Base-by-base conservation (phyloP, 35 echinoderm and acorn worm genomes). In the Ophioderma brevispina region DNA sequence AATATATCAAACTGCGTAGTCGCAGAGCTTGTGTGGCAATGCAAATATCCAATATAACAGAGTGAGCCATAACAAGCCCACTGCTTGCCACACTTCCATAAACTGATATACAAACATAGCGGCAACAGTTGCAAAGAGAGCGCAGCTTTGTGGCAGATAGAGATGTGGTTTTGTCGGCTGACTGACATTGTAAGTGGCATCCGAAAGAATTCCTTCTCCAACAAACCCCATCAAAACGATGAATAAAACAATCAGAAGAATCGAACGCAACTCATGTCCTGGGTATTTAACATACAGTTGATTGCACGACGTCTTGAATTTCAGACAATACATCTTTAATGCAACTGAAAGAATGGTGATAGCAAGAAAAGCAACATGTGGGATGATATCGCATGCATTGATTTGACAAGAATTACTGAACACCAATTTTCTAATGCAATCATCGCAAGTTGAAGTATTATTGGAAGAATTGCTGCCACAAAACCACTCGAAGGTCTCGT, bases 21-120 rank as follows among this genome's bases (percentile, higher is more conserved):
- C 78, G 30, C 28, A 90, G 19, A 0, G 38, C 39, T 78, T 95
- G 88, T 36, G 64, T 84, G 0, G 36, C 77, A 36, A 17, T 0
- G 91, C 36, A 17, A 34, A 2, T 28, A 76, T 3, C 91, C 91
- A 92, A 37, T 92, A 92, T 19, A 80, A 0, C 19, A 88, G 6
- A 0, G 88, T 31, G 18, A 81, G 84, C 84, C 85, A 75, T 23
- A 80, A 41, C 85, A 92, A 80, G 31, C 33, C 23, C 1, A 30
- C 39, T 35, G 55, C 28, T 46, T 79, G 84, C 91, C 91, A 92
- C 42, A 37, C 17, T 37, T 92, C 91, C 91, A 92, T 92, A 59
- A 59, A 39, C 42, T 92, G 91, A 82, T 88, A 92, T 49, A 79
- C 87, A 35, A 92, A 8, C n/a, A 92, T 78, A 46, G 91, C 79